Conservation (phyloP, 2,888 invertebrate species). For the Polydrusus pterygomalis region DNA sequence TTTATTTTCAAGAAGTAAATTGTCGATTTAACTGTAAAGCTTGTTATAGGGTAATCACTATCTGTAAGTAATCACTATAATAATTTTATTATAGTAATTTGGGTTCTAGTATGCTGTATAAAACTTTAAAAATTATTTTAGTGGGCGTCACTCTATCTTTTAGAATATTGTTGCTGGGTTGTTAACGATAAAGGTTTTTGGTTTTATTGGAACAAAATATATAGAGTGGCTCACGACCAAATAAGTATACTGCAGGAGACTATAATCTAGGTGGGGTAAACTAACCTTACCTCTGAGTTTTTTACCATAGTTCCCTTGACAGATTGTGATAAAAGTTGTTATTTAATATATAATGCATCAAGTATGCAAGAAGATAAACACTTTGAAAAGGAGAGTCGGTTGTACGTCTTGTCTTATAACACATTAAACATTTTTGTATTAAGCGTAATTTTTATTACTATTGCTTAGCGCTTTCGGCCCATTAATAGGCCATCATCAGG, state of each 20-base stretch:
- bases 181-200: constrained; percentile 4
- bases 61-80: constrained; percentile 23
- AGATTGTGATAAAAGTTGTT: too few species aligned
- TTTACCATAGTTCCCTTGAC: background rate
- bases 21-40: constrained; percentile 29
- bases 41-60: constrained; percentile 33
- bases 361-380: too few species aligned
- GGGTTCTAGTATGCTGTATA: background rate
- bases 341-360: too few species aligned
- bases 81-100: constrained; percentile 36
- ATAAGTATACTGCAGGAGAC: background rate
- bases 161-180: background rate
- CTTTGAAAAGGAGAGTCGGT: too few species aligned
- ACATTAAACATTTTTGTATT: too few species aligned
- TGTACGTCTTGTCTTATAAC: too few species aligned
- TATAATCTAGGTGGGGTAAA: background rate
- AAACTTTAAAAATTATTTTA: constrained; percentile 18
- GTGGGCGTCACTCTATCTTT: constrained; percentile 4
- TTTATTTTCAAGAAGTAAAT: constrained; percentile 26
- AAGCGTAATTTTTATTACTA: too few species aligned
- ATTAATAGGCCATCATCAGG: too few species aligned
- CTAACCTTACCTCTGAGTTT: background rate
- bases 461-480: too few species aligned
- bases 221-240: constrained; percentile 9
- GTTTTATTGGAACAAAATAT: constrained; percentile 19